Base-by-base conservation (phyloP, 2,888 invertebrate species). In the Cremastobaeus sp. region DNA sequence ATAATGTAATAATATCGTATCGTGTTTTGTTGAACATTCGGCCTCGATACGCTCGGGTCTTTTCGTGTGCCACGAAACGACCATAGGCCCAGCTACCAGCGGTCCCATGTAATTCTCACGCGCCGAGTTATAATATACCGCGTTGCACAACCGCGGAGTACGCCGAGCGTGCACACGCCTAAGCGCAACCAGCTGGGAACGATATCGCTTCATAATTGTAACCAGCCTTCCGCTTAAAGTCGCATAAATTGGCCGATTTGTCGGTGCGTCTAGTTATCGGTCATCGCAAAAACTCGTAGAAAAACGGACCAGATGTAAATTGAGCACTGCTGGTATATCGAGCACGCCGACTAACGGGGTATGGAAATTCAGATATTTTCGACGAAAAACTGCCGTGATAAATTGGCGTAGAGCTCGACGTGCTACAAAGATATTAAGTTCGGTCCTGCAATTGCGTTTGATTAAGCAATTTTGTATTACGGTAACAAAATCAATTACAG, bases 51-150 rank as follows among this genome's bases (percentile, higher is more conserved):
- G 48, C 48, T 60, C 32, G 15, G 18, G 37, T 8, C 48, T 39
- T 59, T 69, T 62, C 69, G 62, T 70, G 69, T 55, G 48, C 54
- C 60, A 62, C 69, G 69, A 70, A 62, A 48, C 62, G 45, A 60
- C 59, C 57, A 43, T 28, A 59, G 37, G 28, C 60, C 62, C 35
- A 50, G 55, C 62, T 48, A 62, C 70, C 62, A 70, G 35, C 41
- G 37, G 55, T 41, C 55, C 55, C 62, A 55, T 55, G 34, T 70
- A 55, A 55, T 70, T 70, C 70, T 70, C 70, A 70, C 70, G 70
- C 54, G 62, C 48, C 21, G 6, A 48, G 35, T 55, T 62, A 62
- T 62, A 62, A 32, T 62, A 62, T 70, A 70, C 55, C 54, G 41
- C 12, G 37, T 70, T 70, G 70, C 70, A 50, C 55, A 70, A 70